A percentile compares a stretch with the other conserved stretches of the same genome.
These are phyloP conservation scores for Tinea semifulvella DNA, from an alignment of 2,888 invertebrate species.

Conservation along the genomic window DNA sequence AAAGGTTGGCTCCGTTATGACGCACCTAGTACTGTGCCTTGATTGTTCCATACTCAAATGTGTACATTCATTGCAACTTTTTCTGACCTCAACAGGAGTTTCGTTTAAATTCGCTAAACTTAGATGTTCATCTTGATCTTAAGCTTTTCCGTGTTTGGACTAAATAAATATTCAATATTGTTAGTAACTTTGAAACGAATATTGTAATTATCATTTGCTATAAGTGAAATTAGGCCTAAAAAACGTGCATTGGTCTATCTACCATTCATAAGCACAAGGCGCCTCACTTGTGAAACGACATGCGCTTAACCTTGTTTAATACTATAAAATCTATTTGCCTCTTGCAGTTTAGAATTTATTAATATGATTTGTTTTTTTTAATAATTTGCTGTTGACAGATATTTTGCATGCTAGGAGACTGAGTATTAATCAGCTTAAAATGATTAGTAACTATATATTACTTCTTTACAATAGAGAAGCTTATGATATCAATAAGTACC, in stretches of 20 bases:
- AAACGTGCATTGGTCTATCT: neutral
- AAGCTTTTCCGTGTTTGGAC: neutral
- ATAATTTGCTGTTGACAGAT: constrained; percentile 4
- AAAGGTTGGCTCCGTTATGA: no score
- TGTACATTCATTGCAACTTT: neutral
- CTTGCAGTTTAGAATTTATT: constrained; percentile 2
- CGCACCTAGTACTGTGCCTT: constrained; percentile 5
- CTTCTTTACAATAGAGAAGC: constrained; percentile 2
- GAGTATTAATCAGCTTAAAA: no score
- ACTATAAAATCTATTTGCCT: neutral
- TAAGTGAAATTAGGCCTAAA: neutral
- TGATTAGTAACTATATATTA: no score
- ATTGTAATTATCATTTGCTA: neutral
- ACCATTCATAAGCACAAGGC: constrained; percentile 36
- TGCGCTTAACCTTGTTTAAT: neutral
- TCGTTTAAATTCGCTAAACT: neutral
- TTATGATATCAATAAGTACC: neutral
- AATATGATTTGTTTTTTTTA: neutral
- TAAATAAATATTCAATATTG: neutral
- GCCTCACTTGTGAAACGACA: constrained; percentile 63
- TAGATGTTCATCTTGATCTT: neutral
- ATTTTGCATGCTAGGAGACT: constrained; percentile 6
- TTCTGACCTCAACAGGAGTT: neutral
- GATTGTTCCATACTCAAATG: neutral
- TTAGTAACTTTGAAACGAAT: neutral